Evolutionary conservation across 2,797 vertebrate genomes (phyloP), one percentile per base, ranked within the genome.

Genomic region (Ptychadena robeensis): DNA sequence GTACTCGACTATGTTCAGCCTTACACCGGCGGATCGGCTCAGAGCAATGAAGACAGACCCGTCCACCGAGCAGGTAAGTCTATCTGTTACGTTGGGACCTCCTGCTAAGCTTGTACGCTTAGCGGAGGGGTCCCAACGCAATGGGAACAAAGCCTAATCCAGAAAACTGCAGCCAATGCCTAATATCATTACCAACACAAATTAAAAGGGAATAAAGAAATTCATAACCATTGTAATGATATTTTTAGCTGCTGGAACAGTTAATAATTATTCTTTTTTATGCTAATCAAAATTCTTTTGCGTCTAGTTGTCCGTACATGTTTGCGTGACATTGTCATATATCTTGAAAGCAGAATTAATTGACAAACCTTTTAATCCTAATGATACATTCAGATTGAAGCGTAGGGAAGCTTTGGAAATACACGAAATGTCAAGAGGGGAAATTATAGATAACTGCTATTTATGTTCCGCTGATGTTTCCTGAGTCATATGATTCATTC

Each of bases 401-500:
- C 18, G 12, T 40, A 28, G 10, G 38, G 30, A 72, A 72, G 10
- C 38, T 38, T 40, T 71, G n/a, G 35, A 72, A 31, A 48, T 44
- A 48, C 35, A 72, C 15, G 12, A 68, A 37, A n/a, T 48, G 38
- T 77, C 74, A 67, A 22, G 40, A 64, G 37, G 22, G 66, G 38
- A 31, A 78, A 68, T 68, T 30, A 77, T 59, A 79, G 65, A 70
- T 70, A 71, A 53, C 18, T 64, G 44, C 44, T 40, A 69, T 61
- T 66, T 67, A 48, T 44, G 34, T 73, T 63, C 68, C 14, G 34
- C 40, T 72, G 2, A 35, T 67, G 38, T 73, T 73, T 59, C 22
- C 18, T 65, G 31, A 44, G 35, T 83, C 63, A 59, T 40, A n/a
- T 14, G 57, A 84, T 72, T 28, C 40, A 69, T 75, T 84, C 70